Percentiles rank a stretch among this genome's conserved stretches.
These are phyloP conservation scores for Chymomyza caudatula DNA, from an alignment of 2,888 invertebrate genomes.

Conservation along the genomic window DNA sequence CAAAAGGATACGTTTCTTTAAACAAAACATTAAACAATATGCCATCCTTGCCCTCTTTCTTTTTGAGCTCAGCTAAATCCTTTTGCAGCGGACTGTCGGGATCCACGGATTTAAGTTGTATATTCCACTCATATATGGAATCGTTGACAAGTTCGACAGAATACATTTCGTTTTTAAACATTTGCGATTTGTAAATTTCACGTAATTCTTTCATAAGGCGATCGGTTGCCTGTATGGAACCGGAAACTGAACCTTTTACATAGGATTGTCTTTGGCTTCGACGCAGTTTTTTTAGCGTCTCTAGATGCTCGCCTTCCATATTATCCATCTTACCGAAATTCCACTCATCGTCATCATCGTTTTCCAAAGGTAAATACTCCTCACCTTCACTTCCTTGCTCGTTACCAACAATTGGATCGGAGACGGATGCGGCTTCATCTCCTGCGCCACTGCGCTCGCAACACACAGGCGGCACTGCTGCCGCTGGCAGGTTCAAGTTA, in stretches of 20 bases:
- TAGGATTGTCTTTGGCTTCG: conserved; percentile 98
- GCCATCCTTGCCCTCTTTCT: conserved; percentile 96
- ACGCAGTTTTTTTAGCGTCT: conserved; percentile 94
- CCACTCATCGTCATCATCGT: conserved; percentile 87
- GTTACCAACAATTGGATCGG: conserved; percentile 80
- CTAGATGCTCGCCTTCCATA: conserved; percentile 93
- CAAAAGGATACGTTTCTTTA: conserved; percentile 98
- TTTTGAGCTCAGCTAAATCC: conserved; percentile 94
- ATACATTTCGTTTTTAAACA: conserved; percentile 93
- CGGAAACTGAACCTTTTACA: conserved; percentile 94
- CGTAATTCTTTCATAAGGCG: conserved; percentile 99
- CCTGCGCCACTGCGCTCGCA: conserved; percentile 56
- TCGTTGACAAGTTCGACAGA: conserved; percentile 97
- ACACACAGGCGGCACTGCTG: conserved; percentile 74
- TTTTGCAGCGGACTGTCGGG: conserved; percentile 97
- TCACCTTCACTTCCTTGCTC: conserved; percentile 85
- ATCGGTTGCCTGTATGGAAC: conserved; percentile 99
- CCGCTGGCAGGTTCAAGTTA: conserved; percentile 83
- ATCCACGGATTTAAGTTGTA: conserved; percentile 96
- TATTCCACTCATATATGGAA: conserved; percentile 99
- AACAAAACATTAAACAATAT: conserved; percentile 97
- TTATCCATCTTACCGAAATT: conserved; percentile 88
- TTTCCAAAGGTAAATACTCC: conserved; percentile 90
- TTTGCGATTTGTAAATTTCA: conserved; percentile 98
- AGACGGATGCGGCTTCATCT: conserved; percentile 76